phyloP scores from a whole-genome alignment of 2,888 invertebrate genomes.

The Caenorhabditis auriculariae region DNA sequence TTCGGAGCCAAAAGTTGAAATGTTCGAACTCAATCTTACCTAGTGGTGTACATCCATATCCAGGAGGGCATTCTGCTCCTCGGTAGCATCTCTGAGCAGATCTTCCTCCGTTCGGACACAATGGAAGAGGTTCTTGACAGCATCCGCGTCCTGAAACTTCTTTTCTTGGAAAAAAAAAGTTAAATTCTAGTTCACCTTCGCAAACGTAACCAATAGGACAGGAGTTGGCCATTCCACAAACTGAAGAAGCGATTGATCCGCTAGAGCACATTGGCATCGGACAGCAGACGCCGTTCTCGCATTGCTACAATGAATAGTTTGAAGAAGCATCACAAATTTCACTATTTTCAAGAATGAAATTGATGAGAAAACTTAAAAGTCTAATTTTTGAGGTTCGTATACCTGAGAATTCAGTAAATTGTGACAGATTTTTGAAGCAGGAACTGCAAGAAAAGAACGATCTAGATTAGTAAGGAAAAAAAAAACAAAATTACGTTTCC shows the following conservation, averaged over 20 bases:
- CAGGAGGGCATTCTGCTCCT: slow-evolving; percentile 59
- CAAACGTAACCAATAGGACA: slow-evolving; percentile 58
- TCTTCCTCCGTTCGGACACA: slow-evolving; percentile 59
- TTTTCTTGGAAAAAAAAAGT: background rate
- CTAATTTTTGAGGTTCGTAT: too few relatives aligned
- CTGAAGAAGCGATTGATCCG: slow-evolving; percentile 47
- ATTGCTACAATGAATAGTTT: slow-evolving; percentile 31
- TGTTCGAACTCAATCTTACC: slow-evolving; percentile 16
- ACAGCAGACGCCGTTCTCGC: slow-evolving; percentile 59
- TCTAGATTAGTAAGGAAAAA: background rate
- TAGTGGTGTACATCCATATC: slow-evolving; percentile 56
- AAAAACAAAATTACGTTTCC: slow-evolving; percentile 34
- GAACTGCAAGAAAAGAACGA: background rate
- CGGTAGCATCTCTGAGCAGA: slow-evolving; percentile 50
- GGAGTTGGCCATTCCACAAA: slow-evolving; percentile 56
- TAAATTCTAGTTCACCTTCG: slow-evolving; percentile 33
- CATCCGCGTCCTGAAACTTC: slow-evolving; percentile 49
- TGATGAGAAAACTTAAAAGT: too few relatives aligned
- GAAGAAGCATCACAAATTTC: background rate
- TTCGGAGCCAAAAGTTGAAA: too few relatives aligned
- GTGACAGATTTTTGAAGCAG: background rate
- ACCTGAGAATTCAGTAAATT: background rate
- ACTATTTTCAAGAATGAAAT: background rate
- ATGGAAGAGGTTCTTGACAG: slow-evolving; percentile 58
- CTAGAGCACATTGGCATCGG: slow-evolving; percentile 53